These are phyloP conservation scores for Clostera curtula DNA, from an alignment of 2,888 invertebrate genomes.

Conservation along the genomic window DNA sequence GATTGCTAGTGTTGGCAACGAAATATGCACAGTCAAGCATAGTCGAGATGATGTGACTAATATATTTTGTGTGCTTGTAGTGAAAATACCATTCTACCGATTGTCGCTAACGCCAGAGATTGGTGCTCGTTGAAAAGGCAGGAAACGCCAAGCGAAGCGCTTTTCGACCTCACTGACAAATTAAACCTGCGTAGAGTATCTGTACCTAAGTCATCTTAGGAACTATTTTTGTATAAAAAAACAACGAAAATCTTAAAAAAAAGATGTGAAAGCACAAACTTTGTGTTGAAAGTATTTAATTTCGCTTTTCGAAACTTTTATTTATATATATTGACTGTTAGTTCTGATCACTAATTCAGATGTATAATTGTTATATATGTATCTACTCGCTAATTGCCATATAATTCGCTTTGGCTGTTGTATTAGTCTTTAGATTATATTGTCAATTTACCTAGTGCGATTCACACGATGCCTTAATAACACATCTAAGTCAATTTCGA, in stretches of 20 bases:
- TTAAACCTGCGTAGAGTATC: constrained; percentile 48
- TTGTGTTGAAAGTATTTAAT: constrained; percentile 44
- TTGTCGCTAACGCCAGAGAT: constrained; percentile 65
- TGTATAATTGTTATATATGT: constrained; percentile 36
- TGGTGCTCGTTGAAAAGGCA: constrained; percentile 52
- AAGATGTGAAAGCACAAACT: constrained; percentile 68
- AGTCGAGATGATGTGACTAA: constrained; percentile 32
- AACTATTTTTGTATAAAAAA: constrained; percentile 54
- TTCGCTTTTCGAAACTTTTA: constrained; percentile 57
- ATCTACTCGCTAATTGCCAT: constrained; percentile 56
- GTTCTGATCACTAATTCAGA: constrained; percentile 40
- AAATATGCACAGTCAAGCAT: constrained; percentile 1
- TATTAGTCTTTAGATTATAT: constrained; percentile 60
- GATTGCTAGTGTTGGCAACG: too few relatives aligned
- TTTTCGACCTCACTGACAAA: constrained; percentile 47
- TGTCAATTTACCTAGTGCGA: constrained; percentile 67
- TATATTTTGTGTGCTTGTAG: constrained; percentile 56
- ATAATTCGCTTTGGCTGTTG: constrained; percentile 71
- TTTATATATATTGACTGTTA: constrained; percentile 69
- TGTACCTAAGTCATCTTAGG: too few relatives aligned
- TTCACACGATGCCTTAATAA: constrained; percentile 75
- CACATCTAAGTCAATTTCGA: constrained; percentile 74
- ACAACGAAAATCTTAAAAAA: constrained; percentile 53
- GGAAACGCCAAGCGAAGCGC: constrained; percentile 40
- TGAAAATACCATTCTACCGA: constrained; percentile 60